Base-by-base conservation (phyloP, 2,797 vertebrate genomes). In the Phrynocephalus vlangalii region DNA sequence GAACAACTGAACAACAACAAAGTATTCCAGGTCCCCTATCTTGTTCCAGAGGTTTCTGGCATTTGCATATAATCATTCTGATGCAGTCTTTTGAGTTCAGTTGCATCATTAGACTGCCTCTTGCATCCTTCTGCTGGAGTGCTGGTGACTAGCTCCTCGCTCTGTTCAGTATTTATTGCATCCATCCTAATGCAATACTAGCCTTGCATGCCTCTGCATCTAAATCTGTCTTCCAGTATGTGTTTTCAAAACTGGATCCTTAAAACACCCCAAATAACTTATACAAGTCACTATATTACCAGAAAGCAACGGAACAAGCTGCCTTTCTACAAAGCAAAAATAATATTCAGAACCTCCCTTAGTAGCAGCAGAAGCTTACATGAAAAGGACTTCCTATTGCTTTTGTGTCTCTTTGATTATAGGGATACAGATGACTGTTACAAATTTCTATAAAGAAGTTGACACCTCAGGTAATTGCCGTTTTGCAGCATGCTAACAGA, bases 391-490 rank as follows among this genome's bases (percentile, higher is more conserved):
- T 81, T 83, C 44, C 56, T 85, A 52, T 81, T 71, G n/a, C 70
- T 85, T 84, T 33, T 38, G 75, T 63, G 50, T 75, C 82, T 71
- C 18, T 72, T 72, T 88, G 83, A 79, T 81, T 88, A 81, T 56
- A 60, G 22, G 44, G 48, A 67, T 85, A 73, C 78, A 81, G 70
- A 75, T 80, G 70, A 85, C 56, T 8, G 70, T 88, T 85, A 76
- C 83, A 88, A 38, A 88, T 88, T 67, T 80, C 80, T 67, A 88
- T 81, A 88, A 81, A 67, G 77, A 88, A 85, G 48, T 30, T 85
- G 70, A 85, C 79, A 85, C 44, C 6, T 80, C 77, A 81, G 60
- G 60, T 80, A 81, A 88, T 76, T 85, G 70, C 75, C 33, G 72
- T 48, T 83, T 88, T 83, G 50, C 75, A 30, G 75, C 86, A 88